Evolutionary conservation across 2,797 vertebrate genomes (phyloP), one percentile per base, ranked within the genome.

Genomic region (Pelodytes ibericus): DNA sequence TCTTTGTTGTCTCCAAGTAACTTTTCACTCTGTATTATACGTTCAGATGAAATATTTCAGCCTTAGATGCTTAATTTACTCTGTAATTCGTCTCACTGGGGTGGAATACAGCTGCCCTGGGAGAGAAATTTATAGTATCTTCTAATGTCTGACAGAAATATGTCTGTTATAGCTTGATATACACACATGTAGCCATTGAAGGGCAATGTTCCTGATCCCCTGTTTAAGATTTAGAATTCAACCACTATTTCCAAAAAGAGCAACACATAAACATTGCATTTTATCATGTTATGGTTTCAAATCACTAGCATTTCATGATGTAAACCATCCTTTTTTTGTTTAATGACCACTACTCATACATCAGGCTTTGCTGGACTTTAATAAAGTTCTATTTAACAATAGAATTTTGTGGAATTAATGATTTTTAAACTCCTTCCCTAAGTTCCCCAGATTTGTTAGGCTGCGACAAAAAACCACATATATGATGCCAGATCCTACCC

Each of bases 51-150:
- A 7, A 74, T 30, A 41, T 56, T 24, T 57, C 31, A 56, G 9
- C 61, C 29, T 4, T 25, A 24, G 26, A 59, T 39, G 56, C 53
- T 77, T 58, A 41, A 74, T 58, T 51, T 58, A 51, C 49, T 65
- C 49, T 57, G 62, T 73, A 73, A 74, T 74, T 65, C 66, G 57
- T 66, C 53, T 74, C 64, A 59, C 41, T 72, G 61, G 36, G 22
- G 33, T 49, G 31, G 39, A 53, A 53, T 29, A 31, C 25, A 71
- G 61, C 27, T 65, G 22, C 18, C 16, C 51, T 65, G 8, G 20
- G 16, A 53, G 20, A 77, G 27, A 77, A 31, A 72, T 71, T 39
- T 57, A 29, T 71, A 31, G 20, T 24, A 62, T 64, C 26, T 22
- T 53, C 51, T 60, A 25, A 29, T n/a, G 27, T 49, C n/a, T 60